Conservation (phyloP, 2,888 invertebrate species). For the Pachliopta kotzebuea region DNA sequence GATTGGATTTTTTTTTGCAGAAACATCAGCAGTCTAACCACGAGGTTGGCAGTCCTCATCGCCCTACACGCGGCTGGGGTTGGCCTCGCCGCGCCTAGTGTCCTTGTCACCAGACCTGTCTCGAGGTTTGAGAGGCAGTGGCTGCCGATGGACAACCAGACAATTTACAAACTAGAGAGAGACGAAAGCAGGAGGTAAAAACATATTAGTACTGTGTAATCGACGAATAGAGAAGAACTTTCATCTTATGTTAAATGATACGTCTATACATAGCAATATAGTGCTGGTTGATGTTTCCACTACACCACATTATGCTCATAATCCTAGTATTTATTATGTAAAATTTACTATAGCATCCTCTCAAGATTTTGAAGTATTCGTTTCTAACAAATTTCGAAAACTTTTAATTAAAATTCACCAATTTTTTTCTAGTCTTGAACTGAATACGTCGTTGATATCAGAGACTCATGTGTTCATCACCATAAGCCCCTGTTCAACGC, state of each 20-base stretch:
- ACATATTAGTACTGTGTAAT: neutral
- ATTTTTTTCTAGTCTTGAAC: conserved; percentile 60
- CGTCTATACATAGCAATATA: too few species aligned
- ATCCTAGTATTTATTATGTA: too few species aligned
- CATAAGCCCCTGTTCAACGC: conserved; percentile 64
- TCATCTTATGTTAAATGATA: neutral
- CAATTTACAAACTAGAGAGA: conserved; percentile 56
- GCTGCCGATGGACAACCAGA: conserved; percentile 71
- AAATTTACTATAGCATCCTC: too few species aligned
- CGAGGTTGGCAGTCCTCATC: conserved; percentile 56
- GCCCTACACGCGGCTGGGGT: conserved; percentile 65
- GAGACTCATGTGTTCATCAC: conserved; percentile 60
- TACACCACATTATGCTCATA: too few species aligned
- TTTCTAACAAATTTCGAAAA: too few species aligned
- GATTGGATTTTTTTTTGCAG: conserved; percentile 36
- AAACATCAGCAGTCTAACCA: conserved; percentile 49
- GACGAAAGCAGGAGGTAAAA: conserved; percentile 61
- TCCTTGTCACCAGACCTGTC: conserved; percentile 56
- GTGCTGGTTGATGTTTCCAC: too few species aligned
- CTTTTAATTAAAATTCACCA: too few species aligned
- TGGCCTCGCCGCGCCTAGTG: conserved; percentile 65
- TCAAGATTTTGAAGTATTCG: too few species aligned
- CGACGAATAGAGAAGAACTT: neutral
- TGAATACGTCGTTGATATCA: conserved; percentile 61
- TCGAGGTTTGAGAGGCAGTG: conserved; percentile 55